A percentile compares a stretch with the other conserved stretches of the same genome.
Evolutionary conservation across 2,797 vertebrate genomes (phyloP).

Genomic region (Meda fulgida): DNA sequence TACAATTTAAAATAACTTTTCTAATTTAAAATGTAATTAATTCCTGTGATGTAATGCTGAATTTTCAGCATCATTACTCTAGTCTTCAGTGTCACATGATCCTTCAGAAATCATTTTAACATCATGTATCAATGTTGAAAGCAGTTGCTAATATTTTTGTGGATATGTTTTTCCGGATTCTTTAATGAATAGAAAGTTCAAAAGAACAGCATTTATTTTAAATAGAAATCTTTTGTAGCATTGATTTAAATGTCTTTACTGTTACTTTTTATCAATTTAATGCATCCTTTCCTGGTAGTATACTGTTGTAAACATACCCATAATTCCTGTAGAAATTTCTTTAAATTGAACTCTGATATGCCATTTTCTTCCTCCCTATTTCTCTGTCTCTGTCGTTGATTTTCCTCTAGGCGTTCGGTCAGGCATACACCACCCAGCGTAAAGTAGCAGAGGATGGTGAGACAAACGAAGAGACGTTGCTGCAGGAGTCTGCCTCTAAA

Average conservation of each 20-base stretch:
- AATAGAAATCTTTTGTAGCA: not conserved
- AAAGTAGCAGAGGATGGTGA: conserved; percentile 97
- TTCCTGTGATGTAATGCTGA: not conserved
- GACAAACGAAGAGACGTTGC: conserved; percentile 91
- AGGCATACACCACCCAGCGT: conserved; percentile 93
- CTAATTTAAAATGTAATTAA: too few relatives aligned
- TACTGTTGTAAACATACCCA: not conserved
- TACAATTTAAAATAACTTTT: too few relatives aligned
- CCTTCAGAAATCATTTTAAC: not conserved
- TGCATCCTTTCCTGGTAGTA: too few relatives aligned
- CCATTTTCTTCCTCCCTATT: not conserved
- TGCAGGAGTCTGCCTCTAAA: conserved; percentile 95
- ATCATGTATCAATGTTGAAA: not conserved
- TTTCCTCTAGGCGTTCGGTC: conserved; percentile 89
- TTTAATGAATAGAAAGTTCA: not conserved
- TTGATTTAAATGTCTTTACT: not conserved
- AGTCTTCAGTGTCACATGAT: not conserved
- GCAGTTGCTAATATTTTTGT: not conserved
- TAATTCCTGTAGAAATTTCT: not conserved
- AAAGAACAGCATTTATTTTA: not conserved
- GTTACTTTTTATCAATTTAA: not conserved
- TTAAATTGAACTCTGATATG: not conserved
- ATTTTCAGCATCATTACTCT: not conserved
- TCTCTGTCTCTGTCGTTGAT: conserved; percentile 14
- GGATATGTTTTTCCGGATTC: not conserved